Base-by-base conservation (phyloP, 1,140 invertebrate genomes). In the Cydia splendana region DNA sequence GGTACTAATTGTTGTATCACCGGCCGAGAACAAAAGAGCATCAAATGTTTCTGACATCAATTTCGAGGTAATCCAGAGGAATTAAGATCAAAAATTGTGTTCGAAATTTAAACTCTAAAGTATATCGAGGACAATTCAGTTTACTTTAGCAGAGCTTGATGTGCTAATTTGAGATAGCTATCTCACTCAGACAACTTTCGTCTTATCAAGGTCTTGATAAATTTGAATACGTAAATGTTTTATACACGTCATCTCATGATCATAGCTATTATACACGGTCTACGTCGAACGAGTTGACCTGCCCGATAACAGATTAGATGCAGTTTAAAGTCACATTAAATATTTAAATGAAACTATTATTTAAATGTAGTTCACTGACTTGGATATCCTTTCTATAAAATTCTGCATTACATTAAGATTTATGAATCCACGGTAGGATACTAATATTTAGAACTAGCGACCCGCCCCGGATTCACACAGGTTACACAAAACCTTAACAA, bases 241-340 rank as follows among this genome's bases (percentile, higher is more conserved):
- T 62, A 53, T n/a, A 62, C 57, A 62, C 20, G 57, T 62, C 57
- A 62, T 62, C n/a, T 13, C 20, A 62, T 62, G 24, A 62, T 24
- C 57, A 62, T 24, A 62, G 57, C 10, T 62, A 62, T 62, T 62
- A 62, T 62, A 62, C 57, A 62, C 57, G 18, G 57, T 57, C 6
- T 18, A 57, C 53, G 53, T 7, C 15, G 15, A 57, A 7, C 57
- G 20, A 24, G 57, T 62, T 38, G 67, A 71, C 67, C 67, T 62
- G n/a, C 4, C 2, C 67, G 67, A 71, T 71, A 71, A 42, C 15
- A 42, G 67, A 71, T 71, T 42, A 71, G 67, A 34, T 38, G 10
- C 15, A 71, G 34, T 71, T 45, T 38, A 71, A 62, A 71, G 18
- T 12, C 67, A 71, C 67, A 71, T 71, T 71, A 71, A 71, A 71